Conservation (phyloP, 1,140 invertebrate species). For the Heterodera schachtii region DNA sequence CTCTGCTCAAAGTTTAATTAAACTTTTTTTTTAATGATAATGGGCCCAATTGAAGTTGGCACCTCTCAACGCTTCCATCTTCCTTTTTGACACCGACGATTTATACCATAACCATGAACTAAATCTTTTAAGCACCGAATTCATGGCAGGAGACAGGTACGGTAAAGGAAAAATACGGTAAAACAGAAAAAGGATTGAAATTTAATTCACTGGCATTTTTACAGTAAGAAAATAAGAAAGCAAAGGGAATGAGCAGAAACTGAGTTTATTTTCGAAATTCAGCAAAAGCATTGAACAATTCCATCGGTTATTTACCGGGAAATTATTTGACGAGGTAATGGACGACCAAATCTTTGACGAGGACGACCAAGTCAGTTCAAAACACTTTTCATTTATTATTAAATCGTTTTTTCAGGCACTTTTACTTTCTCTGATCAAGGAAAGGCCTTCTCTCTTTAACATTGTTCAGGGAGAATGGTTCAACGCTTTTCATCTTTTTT, state of each 20-base stretch:
- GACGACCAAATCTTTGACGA: constrained; percentile 30
- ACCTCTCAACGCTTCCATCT: constrained; percentile 49
- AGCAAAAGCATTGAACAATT: constrained; percentile 37
- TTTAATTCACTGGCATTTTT: too few species aligned
- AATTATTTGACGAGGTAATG: constrained; percentile 56
- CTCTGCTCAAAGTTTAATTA: constrained; percentile 51
- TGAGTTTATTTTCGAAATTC: background rate
- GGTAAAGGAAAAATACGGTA: constrained; percentile 37
- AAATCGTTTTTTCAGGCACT: constrained; percentile 43
- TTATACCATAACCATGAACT: constrained; percentile 49
- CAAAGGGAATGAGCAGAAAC: too few species aligned
- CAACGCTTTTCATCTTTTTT: constrained; percentile 58
- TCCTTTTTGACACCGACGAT: constrained; percentile 38
- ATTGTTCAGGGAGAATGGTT: constrained; percentile 59
- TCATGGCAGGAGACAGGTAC: constrained; percentile 51
- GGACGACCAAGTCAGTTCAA: constrained; percentile 19
- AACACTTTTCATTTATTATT: too few species aligned
- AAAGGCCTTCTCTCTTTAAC: constrained; percentile 53
- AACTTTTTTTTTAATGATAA: constrained; percentile 10
- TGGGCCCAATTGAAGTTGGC: constrained; percentile 47
- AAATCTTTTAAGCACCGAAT: constrained; percentile 56
- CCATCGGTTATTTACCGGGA: constrained; percentile 32
- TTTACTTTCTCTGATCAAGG: constrained; percentile 56
- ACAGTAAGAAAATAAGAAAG: too few species aligned
- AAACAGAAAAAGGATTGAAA: constrained; percentile 25